phyloP scores from a whole-genome alignment of 1,140 invertebrate genomes.

The Trichoplusia ni region DNA sequence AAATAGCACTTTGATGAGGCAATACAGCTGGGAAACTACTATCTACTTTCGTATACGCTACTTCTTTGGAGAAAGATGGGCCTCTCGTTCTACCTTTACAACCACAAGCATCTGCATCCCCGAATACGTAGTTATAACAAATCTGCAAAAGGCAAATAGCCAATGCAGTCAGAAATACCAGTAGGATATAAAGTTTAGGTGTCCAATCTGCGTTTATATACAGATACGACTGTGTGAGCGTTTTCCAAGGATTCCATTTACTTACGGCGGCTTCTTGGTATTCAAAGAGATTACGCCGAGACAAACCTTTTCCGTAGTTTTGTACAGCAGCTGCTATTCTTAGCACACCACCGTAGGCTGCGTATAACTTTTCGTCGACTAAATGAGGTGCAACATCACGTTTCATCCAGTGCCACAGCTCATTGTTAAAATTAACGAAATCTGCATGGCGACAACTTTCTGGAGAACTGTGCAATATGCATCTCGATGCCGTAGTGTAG shows the following conservation, averaged over 20 bases:
- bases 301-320: constrained; percentile 72
- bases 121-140: constrained; percentile 58
- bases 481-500: constrained; percentile 79
- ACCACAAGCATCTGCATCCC: constrained; percentile 46
- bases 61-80: constrained; percentile 34
- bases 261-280: constrained; percentile 38
- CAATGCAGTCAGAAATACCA: constrained; percentile 52
- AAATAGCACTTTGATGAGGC: constrained; percentile 50
- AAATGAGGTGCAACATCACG: constrained; percentile 81
- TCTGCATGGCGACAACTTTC: constrained; percentile 78
- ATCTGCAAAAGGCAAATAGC: constrained; percentile 62
- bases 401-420: constrained; percentile 83
- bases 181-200: constrained; percentile 46
- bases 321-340: constrained; percentile 82
- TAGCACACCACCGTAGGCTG: constrained; percentile 83
- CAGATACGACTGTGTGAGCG: constrained; percentile 50
- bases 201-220: constrained; percentile 60
- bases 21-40: constrained; percentile 58
- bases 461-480: constrained; percentile 65
- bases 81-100: constrained; percentile 42
- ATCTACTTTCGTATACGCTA: constrained; percentile 57
- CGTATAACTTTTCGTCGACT: constrained; percentile 83
- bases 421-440: constrained; percentile 80
- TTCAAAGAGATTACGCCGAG: constrained; percentile 62
- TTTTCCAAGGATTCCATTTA: constrained; percentile 62